A percentile compares a stretch with the other conserved stretches of the same genome.
Conservation (phyloP, 1,140 invertebrate species). For the Zaprionus ornatus region DNA sequence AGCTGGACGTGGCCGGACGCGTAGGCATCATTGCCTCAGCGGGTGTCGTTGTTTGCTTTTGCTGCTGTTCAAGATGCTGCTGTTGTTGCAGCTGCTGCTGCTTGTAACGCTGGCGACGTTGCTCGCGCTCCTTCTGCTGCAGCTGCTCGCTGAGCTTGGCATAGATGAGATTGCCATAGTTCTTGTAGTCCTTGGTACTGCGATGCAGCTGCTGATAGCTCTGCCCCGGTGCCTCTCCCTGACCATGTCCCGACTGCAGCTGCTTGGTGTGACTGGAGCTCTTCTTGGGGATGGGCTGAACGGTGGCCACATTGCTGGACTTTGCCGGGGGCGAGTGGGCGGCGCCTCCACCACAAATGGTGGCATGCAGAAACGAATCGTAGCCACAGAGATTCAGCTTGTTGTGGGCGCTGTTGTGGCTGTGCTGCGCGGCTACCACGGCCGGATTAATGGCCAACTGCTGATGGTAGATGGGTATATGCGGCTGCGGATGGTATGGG, state of each 20-base stretch:
- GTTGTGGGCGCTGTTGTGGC: conserved; percentile 69
- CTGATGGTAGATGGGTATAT: conserved; percentile 84
- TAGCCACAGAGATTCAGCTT: conserved; percentile 86
- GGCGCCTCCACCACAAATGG: conserved; percentile 84
- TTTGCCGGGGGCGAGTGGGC: conserved; percentile 63
- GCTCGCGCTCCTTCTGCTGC: conserved; percentile 73
- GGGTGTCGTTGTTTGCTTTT: conserved; percentile 24
- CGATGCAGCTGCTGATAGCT: conserved; percentile 51
- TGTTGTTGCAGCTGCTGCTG: conserved; percentile 48
- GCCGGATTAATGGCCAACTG: conserved; percentile 83
- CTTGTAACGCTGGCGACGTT: conserved; percentile 65
- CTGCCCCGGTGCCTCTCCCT: conserved; percentile 47
- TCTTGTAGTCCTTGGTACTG: conserved; percentile 71
- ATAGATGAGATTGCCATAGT: conserved; percentile 80
- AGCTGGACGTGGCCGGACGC: conserved; percentile 56
- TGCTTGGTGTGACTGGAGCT: conserved; percentile 44
- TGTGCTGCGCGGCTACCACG: conserved; percentile 75
- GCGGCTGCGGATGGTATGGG: conserved; percentile 84
- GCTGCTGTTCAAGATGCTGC: conserved; percentile 18
- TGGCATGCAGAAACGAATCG: conserved; percentile 86
- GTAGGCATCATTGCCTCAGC: not conserved
- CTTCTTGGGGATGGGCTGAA: conserved; percentile 75
- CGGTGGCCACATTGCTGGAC: conserved; percentile 74
- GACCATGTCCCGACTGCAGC: conserved; percentile 36
- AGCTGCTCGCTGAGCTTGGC: conserved; percentile 79